phyloP scores from a whole-genome alignment of 2,797 vertebrate species.

The Limnodromus scolopaceus region DNA sequence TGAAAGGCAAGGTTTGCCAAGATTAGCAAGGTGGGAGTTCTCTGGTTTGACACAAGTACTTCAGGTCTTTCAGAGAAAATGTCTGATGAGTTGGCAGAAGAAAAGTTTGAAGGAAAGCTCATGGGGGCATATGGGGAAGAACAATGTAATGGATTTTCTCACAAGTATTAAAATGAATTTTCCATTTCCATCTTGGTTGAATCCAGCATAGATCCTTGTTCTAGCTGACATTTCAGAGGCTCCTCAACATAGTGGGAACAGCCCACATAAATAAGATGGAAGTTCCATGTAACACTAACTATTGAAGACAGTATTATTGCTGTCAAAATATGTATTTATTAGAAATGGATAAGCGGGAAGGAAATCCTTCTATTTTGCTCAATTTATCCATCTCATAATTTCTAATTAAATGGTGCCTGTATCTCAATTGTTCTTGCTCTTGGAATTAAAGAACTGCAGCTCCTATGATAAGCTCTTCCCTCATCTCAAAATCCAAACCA shows the following conservation, averaged over 20 bases:
- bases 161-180: neutral
- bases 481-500: neutral
- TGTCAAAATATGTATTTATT: slow-evolving; percentile 39
- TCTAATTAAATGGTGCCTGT: slow-evolving; percentile 7
- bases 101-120: neutral
- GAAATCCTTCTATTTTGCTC: neutral
- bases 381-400: neutral
- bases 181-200: neutral
- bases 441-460: slow-evolving; percentile 20
- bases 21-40: neutral
- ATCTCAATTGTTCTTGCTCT: slow-evolving; percentile 2
- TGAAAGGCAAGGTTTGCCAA: neutral
- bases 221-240: neutral
- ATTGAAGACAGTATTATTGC: slow-evolving; percentile 22
- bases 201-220: neutral
- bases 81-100: neutral
- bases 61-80: neutral
- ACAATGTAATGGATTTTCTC: neutral
- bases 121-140: neutral
- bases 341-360: neutral
- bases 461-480: neutral
- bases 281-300: slow-evolving; percentile 20
- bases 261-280: neutral
- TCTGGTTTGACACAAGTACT: neutral
- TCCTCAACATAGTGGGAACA: neutral